These are phyloP conservation scores for Graphium colonna DNA, from an alignment of 2,888 invertebrate species.

Conservation along the genomic window DNA sequence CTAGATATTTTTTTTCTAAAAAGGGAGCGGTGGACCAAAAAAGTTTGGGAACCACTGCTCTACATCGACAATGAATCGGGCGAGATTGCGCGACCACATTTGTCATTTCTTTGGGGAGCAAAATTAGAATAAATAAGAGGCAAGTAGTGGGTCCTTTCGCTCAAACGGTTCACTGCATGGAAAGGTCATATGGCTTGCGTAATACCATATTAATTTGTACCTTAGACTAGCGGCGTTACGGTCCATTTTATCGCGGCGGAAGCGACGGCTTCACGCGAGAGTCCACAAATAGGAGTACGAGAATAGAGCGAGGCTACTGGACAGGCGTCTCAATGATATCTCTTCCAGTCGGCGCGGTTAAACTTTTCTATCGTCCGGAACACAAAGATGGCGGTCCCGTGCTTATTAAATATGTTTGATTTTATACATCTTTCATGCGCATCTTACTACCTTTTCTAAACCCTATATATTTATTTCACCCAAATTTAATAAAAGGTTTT, in stretches of 20 bases:
- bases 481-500: too few species aligned
- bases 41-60: too few species aligned
- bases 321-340: conserved; percentile 57
- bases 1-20: too few species aligned
- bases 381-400: conserved; percentile 10
- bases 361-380: conserved; percentile 39
- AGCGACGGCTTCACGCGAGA: conserved; percentile 58
- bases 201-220: conserved; percentile 41
- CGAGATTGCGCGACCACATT: conserved; percentile 40
- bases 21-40: too few species aligned
- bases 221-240: conserved; percentile 46
- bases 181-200: conserved; percentile 44
- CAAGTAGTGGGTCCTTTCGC: conserved; percentile 71
- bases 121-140: conserved; percentile 76
- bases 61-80: too few species aligned
- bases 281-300: conserved; percentile 77
- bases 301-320: conserved; percentile 79
- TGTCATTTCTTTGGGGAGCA: conserved; percentile 65
- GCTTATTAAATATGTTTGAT: too few species aligned
- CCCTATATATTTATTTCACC: too few species aligned
- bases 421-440: too few species aligned
- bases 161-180: conserved; percentile 38
- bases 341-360: conserved; percentile 54
- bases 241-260: conserved; percentile 49
- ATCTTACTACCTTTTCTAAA: too few species aligned